A percentile compares a stretch with the other conserved stretches of the same genome.
phyloP scores from a whole-genome alignment of 2,797 vertebrate genomes.

The Pristis pectinata region DNA sequence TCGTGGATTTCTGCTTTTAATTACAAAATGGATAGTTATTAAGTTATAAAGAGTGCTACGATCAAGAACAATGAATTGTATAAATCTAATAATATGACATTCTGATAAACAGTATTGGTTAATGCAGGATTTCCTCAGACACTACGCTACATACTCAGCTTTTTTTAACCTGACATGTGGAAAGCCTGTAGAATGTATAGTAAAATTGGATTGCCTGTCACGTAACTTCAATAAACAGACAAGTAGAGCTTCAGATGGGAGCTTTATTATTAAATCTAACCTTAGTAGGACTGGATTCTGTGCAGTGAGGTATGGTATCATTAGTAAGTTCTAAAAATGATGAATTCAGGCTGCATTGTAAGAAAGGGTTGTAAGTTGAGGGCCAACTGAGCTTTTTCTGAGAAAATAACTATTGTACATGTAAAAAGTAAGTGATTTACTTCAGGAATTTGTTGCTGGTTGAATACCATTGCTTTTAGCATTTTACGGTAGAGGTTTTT shows the following conservation, averaged over 20 bases:
- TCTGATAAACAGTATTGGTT: too few relatives aligned
- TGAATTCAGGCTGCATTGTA: not conserved
- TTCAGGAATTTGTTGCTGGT: not conserved
- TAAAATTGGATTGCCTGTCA: not conserved
- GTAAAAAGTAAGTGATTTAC: not conserved
- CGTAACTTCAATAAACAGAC: not conserved
- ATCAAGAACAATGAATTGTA: too few relatives aligned
- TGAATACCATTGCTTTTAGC: not conserved
- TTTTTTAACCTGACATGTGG: not conserved
- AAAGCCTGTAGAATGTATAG: not conserved
- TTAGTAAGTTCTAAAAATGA: not conserved
- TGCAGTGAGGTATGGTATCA: not conserved
- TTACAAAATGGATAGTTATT: too few relatives aligned
- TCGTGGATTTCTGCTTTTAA: not conserved
- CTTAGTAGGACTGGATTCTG: not conserved
- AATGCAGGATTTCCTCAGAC: too few relatives aligned
- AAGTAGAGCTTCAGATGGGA: not conserved
- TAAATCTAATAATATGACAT: too few relatives aligned
- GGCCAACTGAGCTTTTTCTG: not conserved
- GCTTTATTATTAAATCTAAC: not conserved
- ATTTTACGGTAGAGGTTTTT: not conserved
- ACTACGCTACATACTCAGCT: not conserved
- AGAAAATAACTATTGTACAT: not conserved
- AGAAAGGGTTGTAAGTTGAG: not conserved
- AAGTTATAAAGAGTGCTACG: too few relatives aligned